Base-by-base conservation (phyloP, 2,888 invertebrate genomes). In the Sarcophaga subvicina region DNA sequence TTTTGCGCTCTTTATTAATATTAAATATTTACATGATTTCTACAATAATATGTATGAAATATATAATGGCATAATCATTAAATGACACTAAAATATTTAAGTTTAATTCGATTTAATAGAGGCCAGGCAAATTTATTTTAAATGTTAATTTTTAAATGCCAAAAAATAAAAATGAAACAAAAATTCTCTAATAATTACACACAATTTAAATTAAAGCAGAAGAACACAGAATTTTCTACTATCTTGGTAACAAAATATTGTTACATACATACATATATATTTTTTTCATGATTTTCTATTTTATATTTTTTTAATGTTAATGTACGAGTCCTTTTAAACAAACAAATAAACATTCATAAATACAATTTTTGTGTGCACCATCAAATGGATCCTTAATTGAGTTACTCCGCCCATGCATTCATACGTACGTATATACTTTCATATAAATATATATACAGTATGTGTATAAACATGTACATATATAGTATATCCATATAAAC, bases 361-460 rank as follows among this genome's bases (percentile, higher is more conserved):
- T 75, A 69, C 80, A 86, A 78, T 37, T 37, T 37, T 37, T 37
- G 37, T 37, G 37, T 37, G 37, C 86, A 90, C 90, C 92, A 93
- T 93, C 93, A 93, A 93, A 93, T 93, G 93, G 92, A 93, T 93
- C 93, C 93, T 91, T 93, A 93, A 93, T 93, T 93, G 91, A 93
- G 93, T 93, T 93, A 93, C 93, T 92, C 93, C 93, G 91, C 93
- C 93, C 92, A 92, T 37, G 8, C 90, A 90, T 90, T 63, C 82
- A 76, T 71, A 80, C 70, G 63, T 25, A 77, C 45, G 63, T 47
- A 80, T 20, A 69, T 47, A 67, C 17, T 37, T 37, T 85, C 76
- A 80, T 49, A 86, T 85, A 82, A 59, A 84, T 63, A 60, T 80
- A 72, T 37, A 63, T 45, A 84, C 22, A 49, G 49, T 70, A 69